Base-by-base conservation (phyloP, 2,113 vertebrate species). In the Serilophus lunatus region DNA sequence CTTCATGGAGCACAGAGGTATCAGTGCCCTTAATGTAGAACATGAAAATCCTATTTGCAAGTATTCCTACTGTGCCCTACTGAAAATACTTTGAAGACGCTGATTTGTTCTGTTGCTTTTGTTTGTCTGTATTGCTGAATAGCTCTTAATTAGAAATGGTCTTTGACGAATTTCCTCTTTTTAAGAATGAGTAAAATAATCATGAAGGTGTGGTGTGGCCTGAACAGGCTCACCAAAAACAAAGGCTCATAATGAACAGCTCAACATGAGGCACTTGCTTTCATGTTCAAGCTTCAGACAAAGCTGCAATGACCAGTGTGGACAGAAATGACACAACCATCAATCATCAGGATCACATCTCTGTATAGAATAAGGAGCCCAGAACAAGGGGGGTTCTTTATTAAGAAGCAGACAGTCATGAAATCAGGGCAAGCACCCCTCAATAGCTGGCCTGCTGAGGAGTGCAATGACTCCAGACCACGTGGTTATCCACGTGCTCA, bases 171-270 rank as follows among this genome's bases (percentile, higher is more conserved):
- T 72, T 83, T 90, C 28, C 45, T 88, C 40, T 93, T 76, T 69
- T 31, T 72, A 78, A 95, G 11, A 47, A 69, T 54, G 70, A 79
- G 10, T 36, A 72, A 76, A 90, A 68, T 9, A 82, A 75, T 1
- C 9, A 75, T 3, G 2, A 60, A 38, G 31, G 33, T 0, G 0
- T 0, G 1, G 56, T 22, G 45, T 0, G 3, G 61, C 38, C 47
- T 49, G 75, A 70, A 81, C 0, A 3, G 17, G 64, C 16, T 82
- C 82, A 78, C 25, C 23, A 36, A n/a, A 94, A 38, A 9, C 18
- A 60, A 63, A 87, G 45, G 33, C 56, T 68, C 3, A 1, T 44
- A 84, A 87, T 1, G 3, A 82, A 38, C 40, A 68, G 40, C 49
- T 91, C 54, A 56, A 75, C 20, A 3, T 29, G 3, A 12, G 7